These are phyloP conservation scores for Drosophila aff. DNA, from an alignment of 1,140 invertebrate species.

Conservation along the genomic window DNA sequence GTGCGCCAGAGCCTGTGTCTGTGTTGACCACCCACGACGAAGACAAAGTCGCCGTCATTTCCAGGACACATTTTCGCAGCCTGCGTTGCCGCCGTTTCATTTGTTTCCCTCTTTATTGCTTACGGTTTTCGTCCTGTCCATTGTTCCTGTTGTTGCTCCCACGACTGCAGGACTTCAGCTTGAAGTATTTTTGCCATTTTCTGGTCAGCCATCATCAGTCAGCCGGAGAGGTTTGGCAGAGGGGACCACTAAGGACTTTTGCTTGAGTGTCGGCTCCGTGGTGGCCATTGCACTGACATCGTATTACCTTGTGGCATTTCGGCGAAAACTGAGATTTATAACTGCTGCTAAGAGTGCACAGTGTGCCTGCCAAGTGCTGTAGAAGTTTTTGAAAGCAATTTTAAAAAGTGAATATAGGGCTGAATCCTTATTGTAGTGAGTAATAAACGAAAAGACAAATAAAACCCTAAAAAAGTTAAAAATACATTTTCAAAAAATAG, in stretches of 20 bases:
- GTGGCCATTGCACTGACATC: slow-evolving; percentile 33
- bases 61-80: slow-evolving; percentile 68
- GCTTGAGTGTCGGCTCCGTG: slow-evolving; percentile 23
- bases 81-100: slow-evolving; percentile 59
- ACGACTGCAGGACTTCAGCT: slow-evolving; percentile 59
- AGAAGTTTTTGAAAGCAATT: too few relatives aligned
- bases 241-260: slow-evolving; percentile 9
- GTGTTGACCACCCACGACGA: slow-evolving; percentile 49
- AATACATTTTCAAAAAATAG: too few relatives aligned
- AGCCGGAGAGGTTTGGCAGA: slow-evolving; percentile 13
- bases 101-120: slow-evolving; percentile 74
- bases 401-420: too few relatives aligned
- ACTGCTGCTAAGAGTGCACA: slow-evolving; percentile 1
- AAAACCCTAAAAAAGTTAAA: too few relatives aligned
- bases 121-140: slow-evolving; percentile 43
- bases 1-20: slow-evolving; percentile 10
- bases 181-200: slow-evolving; percentile 79
- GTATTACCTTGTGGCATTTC: slow-evolving; percentile 30
- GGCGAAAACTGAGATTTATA: slow-evolving; percentile 13
- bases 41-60: slow-evolving; percentile 73
- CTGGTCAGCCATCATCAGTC: slow-evolving; percentile 69
- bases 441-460: too few relatives aligned
- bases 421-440: too few relatives aligned
- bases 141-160: slow-evolving; percentile 31
- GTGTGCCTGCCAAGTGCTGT: background rate